Base-by-base conservation (phyloP, 2,888 invertebrate genomes). In the Apodemia hepburni region DNA sequence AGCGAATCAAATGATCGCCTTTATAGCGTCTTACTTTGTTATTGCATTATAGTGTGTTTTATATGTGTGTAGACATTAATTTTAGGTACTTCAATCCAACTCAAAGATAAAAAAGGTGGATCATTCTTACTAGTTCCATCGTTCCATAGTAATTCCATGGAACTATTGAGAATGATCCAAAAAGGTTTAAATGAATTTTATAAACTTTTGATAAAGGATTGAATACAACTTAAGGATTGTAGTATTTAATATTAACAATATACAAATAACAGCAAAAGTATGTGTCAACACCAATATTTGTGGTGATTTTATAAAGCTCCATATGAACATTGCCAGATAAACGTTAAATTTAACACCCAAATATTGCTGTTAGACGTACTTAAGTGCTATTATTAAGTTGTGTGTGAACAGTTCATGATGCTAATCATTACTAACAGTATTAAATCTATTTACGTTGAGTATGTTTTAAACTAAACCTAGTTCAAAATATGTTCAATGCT, bases 1-100 rank as follows among this genome's bases (percentile, higher is more conserved):
- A 9, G 33, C 33, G 22, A 22, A 22, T 22, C 22, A 33, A 38
- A 4, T 4, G 11, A 38, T 38, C 12, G 12, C 12, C 0, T 38
- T 38, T 38, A 12, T 12, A 11, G 38, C 12, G 38, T 12, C 63
- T 63, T 66, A 66, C 69, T 51, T 22, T 18, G 18, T 51, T 51
- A 51, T 22, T 51, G 18, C 51, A 22, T 51, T 11, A 49, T 17
- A 18, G 11, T 51, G 11, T 51, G 18, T 17, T 47, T 8, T 51
- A 18, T 51, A 18, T 51, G 51, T 51, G 33, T 33, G 9, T 33
- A 33, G 33, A 51, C 1, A 22, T 51, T 51, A 17, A 51, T 51
- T 9, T 18, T 51, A 18, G 33, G 22, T 51, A 51, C 49, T 51
- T 22, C 49, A 22, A 51, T 18, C 18, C 18, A 22, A 51, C 47